These are phyloP conservation scores for Setipinna tenuifilis DNA, from an alignment of 2,797 vertebrate species.

Conservation along the genomic window DNA sequence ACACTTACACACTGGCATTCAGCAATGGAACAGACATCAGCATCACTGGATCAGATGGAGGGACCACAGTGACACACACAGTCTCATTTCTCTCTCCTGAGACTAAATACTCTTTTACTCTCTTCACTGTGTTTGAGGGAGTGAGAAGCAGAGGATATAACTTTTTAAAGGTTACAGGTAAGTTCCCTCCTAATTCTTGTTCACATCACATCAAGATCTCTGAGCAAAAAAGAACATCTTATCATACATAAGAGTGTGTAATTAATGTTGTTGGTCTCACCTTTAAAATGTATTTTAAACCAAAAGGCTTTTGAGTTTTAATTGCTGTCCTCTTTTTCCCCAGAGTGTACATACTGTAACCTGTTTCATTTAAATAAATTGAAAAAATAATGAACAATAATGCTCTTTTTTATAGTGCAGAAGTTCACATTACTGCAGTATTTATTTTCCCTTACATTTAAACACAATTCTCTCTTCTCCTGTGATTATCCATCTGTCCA, in stretches of 20 bases:
- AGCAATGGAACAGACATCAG: rapidly evolving
- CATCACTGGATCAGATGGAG: background rate
- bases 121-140: slow-evolving; percentile 38
- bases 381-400: no score
- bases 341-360: no score
- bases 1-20: slow-evolving; percentile 38
- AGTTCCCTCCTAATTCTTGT: background rate
- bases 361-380: no score
- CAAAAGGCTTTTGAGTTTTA: no score
- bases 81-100: slow-evolving; percentile 46
- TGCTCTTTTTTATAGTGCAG: no score
- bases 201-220: no score
- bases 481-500: background rate
- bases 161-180: slow-evolving; percentile 53
- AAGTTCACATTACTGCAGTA: slow-evolving; percentile 59
- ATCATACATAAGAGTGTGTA: no score
- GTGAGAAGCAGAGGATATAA: slow-evolving; percentile 35
- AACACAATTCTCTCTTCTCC: background rate
- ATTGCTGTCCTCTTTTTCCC: no score
- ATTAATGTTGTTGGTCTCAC: no score
- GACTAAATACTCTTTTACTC: slow-evolving; percentile 49
- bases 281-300: no score
- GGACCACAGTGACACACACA: background rate
- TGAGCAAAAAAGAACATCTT: no score
- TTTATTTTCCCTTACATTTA: slow-evolving; percentile 48